Evolutionary conservation across 2,113 vertebrate genomes (phyloP).

Genomic region (Sphyrna mokarran): DNA sequence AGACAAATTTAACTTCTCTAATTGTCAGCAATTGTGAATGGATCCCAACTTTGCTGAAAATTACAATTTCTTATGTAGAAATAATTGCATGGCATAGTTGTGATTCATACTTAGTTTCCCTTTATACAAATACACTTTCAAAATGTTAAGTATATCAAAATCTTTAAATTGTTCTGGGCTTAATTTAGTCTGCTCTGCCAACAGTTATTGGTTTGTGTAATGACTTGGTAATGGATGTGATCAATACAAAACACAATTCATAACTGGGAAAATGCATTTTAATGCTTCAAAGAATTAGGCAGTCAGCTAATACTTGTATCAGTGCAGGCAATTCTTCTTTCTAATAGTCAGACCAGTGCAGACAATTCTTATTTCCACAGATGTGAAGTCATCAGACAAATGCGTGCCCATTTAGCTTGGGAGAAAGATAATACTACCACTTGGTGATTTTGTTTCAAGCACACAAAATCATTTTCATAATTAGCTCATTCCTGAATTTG

Average conservation of each 20-base stretch:
- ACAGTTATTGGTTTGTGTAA: conserved; percentile 14
- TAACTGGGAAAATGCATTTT: neutral
- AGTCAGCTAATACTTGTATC: neutral
- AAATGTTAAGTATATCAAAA: neutral
- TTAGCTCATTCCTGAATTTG: neutral
- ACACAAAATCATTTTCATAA: neutral
- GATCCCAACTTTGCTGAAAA: neutral
- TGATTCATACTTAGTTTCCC: neutral
- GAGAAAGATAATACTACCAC: no score
- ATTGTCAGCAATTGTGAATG: neutral
- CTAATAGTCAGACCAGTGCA: neutral
- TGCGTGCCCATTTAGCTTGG: neutral
- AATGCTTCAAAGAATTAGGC: neutral
- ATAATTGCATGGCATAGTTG: neutral
- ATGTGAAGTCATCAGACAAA: neutral
- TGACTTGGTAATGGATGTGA: conserved; percentile 9
- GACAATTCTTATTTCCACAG: neutral
- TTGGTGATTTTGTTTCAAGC: neutral
- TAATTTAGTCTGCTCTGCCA: neutral
- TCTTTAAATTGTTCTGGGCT: neutral
- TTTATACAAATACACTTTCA: neutral
- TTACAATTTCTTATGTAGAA: neutral
- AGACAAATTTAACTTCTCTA: neutral
- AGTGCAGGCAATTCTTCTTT: neutral
- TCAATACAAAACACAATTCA: neutral